Evolutionary conservation across 1,140 invertebrate species (phyloP).

Genomic region (Lepidurus apus): DNA sequence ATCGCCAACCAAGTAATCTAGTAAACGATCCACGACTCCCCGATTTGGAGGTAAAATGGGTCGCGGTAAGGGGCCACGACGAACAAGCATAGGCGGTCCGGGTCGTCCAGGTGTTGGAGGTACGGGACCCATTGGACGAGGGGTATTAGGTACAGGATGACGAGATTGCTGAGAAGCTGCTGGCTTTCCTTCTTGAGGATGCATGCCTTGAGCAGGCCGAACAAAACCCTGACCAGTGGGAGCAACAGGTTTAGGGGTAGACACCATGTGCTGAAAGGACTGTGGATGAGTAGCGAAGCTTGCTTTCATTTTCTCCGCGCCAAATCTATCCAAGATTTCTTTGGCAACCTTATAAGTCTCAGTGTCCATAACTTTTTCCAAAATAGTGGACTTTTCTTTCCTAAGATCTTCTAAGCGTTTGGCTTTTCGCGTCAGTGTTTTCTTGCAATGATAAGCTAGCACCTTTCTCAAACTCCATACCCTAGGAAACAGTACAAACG

Average conservation of each 20-base stretch:
- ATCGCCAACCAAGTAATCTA: conserved; percentile 92
- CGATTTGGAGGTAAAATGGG: conserved; percentile 58
- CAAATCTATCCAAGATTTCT: conserved; percentile 84
- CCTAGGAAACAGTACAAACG: conserved; percentile 52
- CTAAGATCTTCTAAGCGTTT: conserved; percentile 65
- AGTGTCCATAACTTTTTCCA: conserved; percentile 94
- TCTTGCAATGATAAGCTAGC: conserved; percentile 80
- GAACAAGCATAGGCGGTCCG: neutral
- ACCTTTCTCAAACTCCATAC: conserved; percentile 69
- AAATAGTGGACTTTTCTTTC: conserved; percentile 76
- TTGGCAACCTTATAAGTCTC: conserved; percentile 96
- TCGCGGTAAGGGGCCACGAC: conserved; percentile 45
- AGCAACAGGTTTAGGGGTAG: neutral
- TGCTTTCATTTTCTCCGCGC: conserved; percentile 54
- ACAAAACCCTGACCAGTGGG: neutral
- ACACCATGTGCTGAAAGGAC: neutral
- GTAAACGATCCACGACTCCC: conserved; percentile 71
- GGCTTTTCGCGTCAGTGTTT: conserved; percentile 73
- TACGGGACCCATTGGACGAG: neutral
- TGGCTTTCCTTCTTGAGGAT: neutral
- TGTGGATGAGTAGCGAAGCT: neutral
- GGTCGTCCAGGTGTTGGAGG: neutral
- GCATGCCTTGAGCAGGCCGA: neutral
- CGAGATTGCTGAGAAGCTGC: neutral
- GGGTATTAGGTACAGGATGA: neutral